Conservation (phyloP, 2,797 vertebrate species). For the Chrysocyon brachyurus region DNA sequence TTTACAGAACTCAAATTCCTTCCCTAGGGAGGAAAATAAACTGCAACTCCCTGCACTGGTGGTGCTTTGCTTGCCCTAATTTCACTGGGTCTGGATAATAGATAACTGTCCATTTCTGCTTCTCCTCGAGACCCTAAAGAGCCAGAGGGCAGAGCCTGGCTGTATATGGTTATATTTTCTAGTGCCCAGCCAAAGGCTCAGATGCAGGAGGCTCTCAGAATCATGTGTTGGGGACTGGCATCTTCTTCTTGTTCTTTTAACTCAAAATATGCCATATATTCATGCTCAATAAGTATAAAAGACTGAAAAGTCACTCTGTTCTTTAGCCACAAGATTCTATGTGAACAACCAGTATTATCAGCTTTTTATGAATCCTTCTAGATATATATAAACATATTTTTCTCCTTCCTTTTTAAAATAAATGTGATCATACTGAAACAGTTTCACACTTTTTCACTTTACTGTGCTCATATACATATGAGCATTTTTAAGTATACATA, state of each 20-base stretch:
- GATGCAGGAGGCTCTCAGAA: background rate
- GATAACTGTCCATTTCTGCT: no score
- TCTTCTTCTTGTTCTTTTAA: background rate
- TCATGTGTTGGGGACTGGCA: background rate
- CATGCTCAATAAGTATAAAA: background rate
- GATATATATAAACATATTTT: background rate
- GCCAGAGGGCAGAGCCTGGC: background rate
- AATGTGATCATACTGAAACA: background rate
- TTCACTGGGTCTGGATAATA: background rate
- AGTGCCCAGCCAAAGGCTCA: background rate
- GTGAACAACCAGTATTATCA: background rate
- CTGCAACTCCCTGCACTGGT: accelerated
- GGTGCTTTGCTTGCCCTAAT: background rate
- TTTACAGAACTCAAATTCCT: slow-evolving; percentile 21
- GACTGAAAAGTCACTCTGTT: background rate
- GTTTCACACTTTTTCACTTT: background rate
- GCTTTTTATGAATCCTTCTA: slow-evolving; percentile 13
- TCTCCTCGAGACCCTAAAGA: background rate
- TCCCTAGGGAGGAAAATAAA: background rate
- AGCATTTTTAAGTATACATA: no score
- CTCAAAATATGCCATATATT: background rate
- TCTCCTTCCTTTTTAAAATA: slow-evolving; percentile 25
- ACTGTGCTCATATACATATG: background rate
- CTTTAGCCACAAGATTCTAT: background rate
- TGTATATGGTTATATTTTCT: background rate